A percentile compares a stretch with the other conserved stretches of the same genome.
Conservation (phyloP, 2,113 vertebrate species). For the Ranitomeya variabilis region DNA sequence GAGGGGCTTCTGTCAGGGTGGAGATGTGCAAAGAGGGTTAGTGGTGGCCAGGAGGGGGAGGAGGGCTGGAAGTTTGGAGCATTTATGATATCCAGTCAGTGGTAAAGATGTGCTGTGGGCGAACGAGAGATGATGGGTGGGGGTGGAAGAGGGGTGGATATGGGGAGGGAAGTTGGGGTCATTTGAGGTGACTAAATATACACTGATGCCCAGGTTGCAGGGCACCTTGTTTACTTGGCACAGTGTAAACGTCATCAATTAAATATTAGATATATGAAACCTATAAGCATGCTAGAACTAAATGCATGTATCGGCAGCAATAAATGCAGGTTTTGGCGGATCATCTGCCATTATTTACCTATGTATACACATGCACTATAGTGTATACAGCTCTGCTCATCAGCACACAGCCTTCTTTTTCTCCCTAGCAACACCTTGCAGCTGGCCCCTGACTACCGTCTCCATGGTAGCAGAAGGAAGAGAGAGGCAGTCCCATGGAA, state of each 20-base stretch:
- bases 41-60: constrained; percentile 18
- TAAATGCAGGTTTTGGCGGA: neutral
- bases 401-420: constrained; percentile 50
- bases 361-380: neutral
- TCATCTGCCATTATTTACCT: neutral
- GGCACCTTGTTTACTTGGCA: neutral
- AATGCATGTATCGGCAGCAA: neutral
- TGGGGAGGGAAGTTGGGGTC: neutral
- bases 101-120: constrained; percentile 9
- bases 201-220: neutral
- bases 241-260: neutral
- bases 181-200: neutral
- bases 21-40: constrained; percentile 35
- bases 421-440: constrained; percentile 55
- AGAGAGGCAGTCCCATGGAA: constrained; percentile 54
- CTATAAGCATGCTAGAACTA: neutral
- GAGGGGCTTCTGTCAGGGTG: constrained; percentile 47
- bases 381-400: constrained; percentile 44
- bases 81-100: neutral
- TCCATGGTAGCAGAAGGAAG: constrained; percentile 47
- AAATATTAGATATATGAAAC: neutral
- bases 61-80: neutral
- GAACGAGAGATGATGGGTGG: constrained; percentile 7
- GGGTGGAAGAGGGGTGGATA: neutral
- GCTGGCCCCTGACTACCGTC: constrained; percentile 54